Evolutionary conservation across 1,140 invertebrate genomes (phyloP).

Genomic region (Saccostrea echinata): DNA sequence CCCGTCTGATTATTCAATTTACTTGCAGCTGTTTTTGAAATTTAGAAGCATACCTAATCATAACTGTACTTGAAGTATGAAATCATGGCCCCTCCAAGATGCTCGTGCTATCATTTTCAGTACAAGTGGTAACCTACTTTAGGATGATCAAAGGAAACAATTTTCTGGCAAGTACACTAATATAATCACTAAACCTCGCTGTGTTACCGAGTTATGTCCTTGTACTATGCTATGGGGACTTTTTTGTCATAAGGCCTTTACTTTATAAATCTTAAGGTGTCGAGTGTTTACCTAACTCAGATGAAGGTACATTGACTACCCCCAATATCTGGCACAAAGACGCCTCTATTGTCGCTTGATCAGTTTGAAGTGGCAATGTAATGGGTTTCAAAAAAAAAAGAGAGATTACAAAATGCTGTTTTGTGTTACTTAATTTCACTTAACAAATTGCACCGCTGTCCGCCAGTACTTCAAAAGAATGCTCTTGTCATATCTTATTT

Average conservation of each 20-base stretch:
- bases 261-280: background rate
- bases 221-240: background rate
- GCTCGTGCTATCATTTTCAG: conserved; percentile 22
- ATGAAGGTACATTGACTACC: background rate
- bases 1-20: conserved; percentile 37
- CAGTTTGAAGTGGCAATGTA: background rate
- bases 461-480: background rate
- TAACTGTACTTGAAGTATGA: conserved; percentile 35
- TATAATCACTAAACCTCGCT: conserved; percentile 24
- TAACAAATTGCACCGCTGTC: background rate
- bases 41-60: conserved; percentile 32
- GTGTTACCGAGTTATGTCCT: background rate
- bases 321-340: background rate
- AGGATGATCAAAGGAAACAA: conserved; percentile 20
- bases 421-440: background rate
- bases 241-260: background rate
- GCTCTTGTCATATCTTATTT: conserved; percentile 2
- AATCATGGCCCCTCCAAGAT: conserved; percentile 14
- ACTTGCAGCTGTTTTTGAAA: conserved; percentile 36
- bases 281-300: background rate
- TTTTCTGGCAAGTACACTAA: conserved; percentile 21
- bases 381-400: background rate
- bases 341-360: background rate
- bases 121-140: conserved; percentile 30
- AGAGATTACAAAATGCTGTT: background rate